Evolutionary conservation across 1,140 invertebrate species (phyloP).

Genomic region (Listronotus oregonensis): DNA sequence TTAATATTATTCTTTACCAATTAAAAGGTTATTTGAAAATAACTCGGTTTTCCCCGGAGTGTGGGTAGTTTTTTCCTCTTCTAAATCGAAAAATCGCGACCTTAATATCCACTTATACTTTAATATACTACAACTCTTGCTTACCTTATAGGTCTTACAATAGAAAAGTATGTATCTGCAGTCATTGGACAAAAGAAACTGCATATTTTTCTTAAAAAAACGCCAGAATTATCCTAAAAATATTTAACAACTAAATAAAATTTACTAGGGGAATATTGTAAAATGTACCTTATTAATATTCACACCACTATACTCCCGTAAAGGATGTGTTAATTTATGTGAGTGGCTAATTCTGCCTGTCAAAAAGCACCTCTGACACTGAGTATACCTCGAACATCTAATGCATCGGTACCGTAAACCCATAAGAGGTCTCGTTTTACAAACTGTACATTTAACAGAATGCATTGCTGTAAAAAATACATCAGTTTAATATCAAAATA

Average conservation of each 20-base stretch:
- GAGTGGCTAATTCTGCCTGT: slow-evolving; percentile 67
- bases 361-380: slow-evolving; percentile 81
- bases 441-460: slow-evolving; percentile 59
- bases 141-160: too few relatives aligned
- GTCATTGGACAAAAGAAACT: neutral
- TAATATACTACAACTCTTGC: too few relatives aligned
- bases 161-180: too few relatives aligned
- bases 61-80: too few relatives aligned
- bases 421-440: slow-evolving; percentile 60
- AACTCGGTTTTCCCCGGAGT: too few relatives aligned
- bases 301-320: slow-evolving; percentile 72
- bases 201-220: slow-evolving; percentile 18
- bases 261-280: too few relatives aligned
- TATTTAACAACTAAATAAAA: neutral
- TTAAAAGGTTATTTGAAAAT: too few relatives aligned
- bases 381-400: slow-evolving; percentile 72
- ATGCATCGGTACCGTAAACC: slow-evolving; percentile 71
- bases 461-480: slow-evolving; percentile 57
- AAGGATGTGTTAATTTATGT: slow-evolving; percentile 74
- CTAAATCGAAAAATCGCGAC: too few relatives aligned
- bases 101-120: too few relatives aligned
- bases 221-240: slow-evolving; percentile 3
- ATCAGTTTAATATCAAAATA: neutral
- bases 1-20: too few relatives aligned
- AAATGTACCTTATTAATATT: slow-evolving; percentile 20